Base-by-base conservation (phyloP, 2,113 vertebrate genomes). In the Centropristis striata region DNA sequence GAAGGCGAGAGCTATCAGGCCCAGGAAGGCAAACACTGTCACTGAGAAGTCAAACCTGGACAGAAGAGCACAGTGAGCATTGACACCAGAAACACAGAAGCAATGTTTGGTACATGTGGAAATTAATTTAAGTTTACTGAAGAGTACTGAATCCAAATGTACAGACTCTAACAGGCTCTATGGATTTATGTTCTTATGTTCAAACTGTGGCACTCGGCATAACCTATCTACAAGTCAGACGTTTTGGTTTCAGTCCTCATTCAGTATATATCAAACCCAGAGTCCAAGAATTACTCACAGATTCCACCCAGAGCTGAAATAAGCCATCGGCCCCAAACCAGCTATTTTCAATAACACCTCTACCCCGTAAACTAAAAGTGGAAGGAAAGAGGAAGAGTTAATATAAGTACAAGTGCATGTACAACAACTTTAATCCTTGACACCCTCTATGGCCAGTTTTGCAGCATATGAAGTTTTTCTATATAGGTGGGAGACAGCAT, bases 221-320 rank as follows among this genome's bases (percentile, higher is more conserved):
- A 5, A 47, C 18, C 39, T 1, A 6, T 23, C 63, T 23, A 53
- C n/a, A 14, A 72, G 47, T 58, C 12, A 5, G 39, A 61, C 4
- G 9, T 46, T 75, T 69, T 23, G 21, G n/a, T 58, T 74, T 58
- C 60, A 72, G 54, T 21, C 42, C 36, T 73, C 36, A 16, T 21
- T 32, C 16, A 49, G 23, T 23, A 27, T 23, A 41, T 44, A 46
- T 42, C 23, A 5, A n/a, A n/a, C 6, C 11, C 15, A 68, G 53
- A 5, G 11, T 57, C 37, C 39, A 37, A 28, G 7, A 37, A 42
- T 75, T 84, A 97, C 98, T 96, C 85, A 99, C 98, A 99, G 94
- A 88, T 99, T 98, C 98, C 98, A 99, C 2, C 98, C 97, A 0
- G 97, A 99, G 80, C 97, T 97, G 93, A 99, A 96, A 92, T 99